Conservation (phyloP, 1,140 invertebrate species). For the Papilio polyxenes region DNA sequence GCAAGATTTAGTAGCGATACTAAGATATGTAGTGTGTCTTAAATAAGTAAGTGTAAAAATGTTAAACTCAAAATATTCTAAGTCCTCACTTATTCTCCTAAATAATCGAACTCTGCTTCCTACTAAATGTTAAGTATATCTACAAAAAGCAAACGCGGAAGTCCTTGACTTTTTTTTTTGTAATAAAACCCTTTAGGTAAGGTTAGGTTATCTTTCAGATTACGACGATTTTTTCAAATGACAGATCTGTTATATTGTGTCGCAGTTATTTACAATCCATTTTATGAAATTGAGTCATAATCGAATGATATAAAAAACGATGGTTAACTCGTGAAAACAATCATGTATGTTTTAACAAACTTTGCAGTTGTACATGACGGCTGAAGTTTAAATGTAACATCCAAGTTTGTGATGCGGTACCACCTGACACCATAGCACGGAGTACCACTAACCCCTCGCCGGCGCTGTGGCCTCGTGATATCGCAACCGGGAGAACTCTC, state of each 20-base stretch:
- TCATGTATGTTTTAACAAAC: neutral
- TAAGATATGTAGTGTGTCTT: neutral
- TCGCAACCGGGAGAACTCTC: neutral
- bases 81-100: no score
- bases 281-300: neutral
- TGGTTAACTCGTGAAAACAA: neutral
- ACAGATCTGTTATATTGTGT: slow-evolving; percentile 2
- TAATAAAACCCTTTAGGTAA: slow-evolving; percentile 31
- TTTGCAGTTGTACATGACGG: neutral
- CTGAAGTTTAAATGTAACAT: neutral
- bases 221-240: neutral
- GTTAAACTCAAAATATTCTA: neutral
- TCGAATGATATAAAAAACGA: neutral
- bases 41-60: neutral
- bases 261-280: slow-evolving; percentile 5
- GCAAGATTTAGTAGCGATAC: neutral
- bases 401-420: neutral
- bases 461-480: neutral
- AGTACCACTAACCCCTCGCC: slow-evolving; percentile 11
- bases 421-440: neutral
- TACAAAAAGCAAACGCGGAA: neutral
- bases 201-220: slow-evolving; percentile 30
- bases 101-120: neutral
- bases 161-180: slow-evolving; percentile 25
- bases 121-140: neutral